Evolutionary conservation across 2,888 invertebrate genomes (phyloP), one percentile per base, ranked within the genome.

Genomic region (Carabus problematicus): DNA sequence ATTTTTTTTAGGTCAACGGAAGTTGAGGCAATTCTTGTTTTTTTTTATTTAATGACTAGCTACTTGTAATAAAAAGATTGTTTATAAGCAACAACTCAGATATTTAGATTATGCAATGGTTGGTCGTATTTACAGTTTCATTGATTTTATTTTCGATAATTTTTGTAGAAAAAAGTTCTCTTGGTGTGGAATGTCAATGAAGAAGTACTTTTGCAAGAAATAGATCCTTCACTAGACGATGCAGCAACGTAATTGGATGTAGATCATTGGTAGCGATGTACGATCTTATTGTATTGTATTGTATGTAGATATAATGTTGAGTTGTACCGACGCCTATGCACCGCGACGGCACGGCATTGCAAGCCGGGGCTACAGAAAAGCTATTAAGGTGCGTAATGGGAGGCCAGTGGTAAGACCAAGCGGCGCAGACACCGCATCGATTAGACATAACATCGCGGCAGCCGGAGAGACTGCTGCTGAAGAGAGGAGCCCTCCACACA

Each of bases 381-480:
- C 88, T 87, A 89, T 89, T 89, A 89, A 89, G 88, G 88, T 89
- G 89, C 89, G 89, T 89, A 89, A 89, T 88, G 87, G 88, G 85
- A 85, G 86, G 84, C 80, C 80, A 81, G 78, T 82, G 84, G 84
- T 85, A 86, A 87, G 87, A 88, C 87, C 85, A 85, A 85, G 85
- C 87, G 88, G 85, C 88, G 87, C 86, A 84, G 82, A 70, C 79
- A 82, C 87, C 86, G 87, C 88, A 88, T 88, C 88, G 88, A 88
- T 88, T 88, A 87, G 87, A 84, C 84, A 83, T 84, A 84, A 83
- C 84, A 84, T 83, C 84, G 83, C 79, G 80, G 79, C 71, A 52
- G 52, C 52, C 52, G 52, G 52, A 52, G 14, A 52, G 29, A 29
- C 29, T 29, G 29, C 52, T 52, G 52, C 52, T 52, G 79, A 79